Evolutionary conservation across 1,140 invertebrate species (phyloP), one percentile per base, ranked within the genome.

Genomic region (Prorops nasuta): DNA sequence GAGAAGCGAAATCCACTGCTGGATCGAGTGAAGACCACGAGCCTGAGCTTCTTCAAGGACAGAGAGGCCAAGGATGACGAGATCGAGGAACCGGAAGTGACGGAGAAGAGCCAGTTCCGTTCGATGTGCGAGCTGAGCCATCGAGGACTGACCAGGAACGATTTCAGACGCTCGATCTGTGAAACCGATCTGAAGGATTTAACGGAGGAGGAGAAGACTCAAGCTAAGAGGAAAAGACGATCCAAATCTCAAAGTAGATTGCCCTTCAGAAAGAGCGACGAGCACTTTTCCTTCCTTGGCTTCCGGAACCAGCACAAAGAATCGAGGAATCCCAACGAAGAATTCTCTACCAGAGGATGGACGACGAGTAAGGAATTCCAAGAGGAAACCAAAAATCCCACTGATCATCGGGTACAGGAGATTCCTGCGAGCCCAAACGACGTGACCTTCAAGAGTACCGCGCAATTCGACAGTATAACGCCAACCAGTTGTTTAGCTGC

Each of bases 11-110:
- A 87, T 63, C 85, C 85, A 2, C 75, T 88, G 31, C 74, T 87
- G 17, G 85, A 88, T 50, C 81, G 83, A 60, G 85, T 88, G 2
- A 86, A 86, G 65, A 86, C 85, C 58, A 87, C 85, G 7, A 81
- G 83, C 62, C 67, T 88, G 28, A 86, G 83, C 3, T 86, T 85
- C 64, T 85, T 87, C 67, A 80, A 80, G 55, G 64, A 83, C 51
- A 79, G 76, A 44, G 78, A 78, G n/a, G 79, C 80, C 19, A 78
- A 67, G 31, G 62, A 60, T 34, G 51, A 63, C 19, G 43, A 78
- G 66, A 44, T 57, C 35, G 19, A 20, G 21, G 18, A 54, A 15
- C 3, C 42, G n/a, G 16, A 4, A 18, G 10, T 4, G 4, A 28
- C 28, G 6, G 44, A 56, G 15, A 58, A 38, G 4, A 41, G 42